Conservation (phyloP, 92 coral and sea anemone genomes). For the Diadumene lineata region DNA sequence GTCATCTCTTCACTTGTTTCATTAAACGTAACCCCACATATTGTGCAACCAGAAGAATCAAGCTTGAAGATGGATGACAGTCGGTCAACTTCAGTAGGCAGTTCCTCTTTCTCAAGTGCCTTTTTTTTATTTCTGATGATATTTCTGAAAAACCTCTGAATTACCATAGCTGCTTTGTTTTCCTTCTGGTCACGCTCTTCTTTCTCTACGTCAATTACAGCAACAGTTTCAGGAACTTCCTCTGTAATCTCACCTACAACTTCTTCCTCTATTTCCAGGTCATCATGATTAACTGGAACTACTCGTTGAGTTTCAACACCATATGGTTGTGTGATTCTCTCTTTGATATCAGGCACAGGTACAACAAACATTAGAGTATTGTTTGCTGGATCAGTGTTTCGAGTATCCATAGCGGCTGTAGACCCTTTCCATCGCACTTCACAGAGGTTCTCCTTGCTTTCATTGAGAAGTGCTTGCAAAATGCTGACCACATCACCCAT, state of each 20-base stretch:
- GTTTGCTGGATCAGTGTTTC: conserved; percentile 22
- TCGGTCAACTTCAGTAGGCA: conserved; percentile 27
- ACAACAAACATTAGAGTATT: conserved; percentile 32
- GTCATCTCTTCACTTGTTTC: neutral
- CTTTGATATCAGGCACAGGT: conserved; percentile 25
- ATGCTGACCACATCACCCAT: conserved; percentile 54
- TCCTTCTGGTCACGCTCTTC: conserved; percentile 11
- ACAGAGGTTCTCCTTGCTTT: conserved; percentile 57
- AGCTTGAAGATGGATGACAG: conserved; percentile 54
- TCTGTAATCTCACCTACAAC: conserved; percentile 10
- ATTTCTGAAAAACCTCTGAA: conserved; percentile 27
- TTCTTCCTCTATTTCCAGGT: conserved; percentile 33
- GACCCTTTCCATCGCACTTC: conserved; percentile 66
- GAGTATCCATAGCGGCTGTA: conserved; percentile 10
- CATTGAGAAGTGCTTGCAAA: conserved; percentile 47
- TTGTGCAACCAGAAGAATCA: conserved; percentile 70
- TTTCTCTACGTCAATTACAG: conserved; percentile 5
- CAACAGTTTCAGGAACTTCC: neutral
- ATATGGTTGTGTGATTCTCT: conserved; percentile 1
- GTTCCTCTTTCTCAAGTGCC: neutral
- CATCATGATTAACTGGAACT: neutral
- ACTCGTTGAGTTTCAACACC: conserved; percentile 8
- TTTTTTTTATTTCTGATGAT: neutral
- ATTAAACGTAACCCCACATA: conserved; percentile 57
- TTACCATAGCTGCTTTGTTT: neutral